These are phyloP conservation scores for Danaus melanippus DNA, from an alignment of 1,140 invertebrate genomes.

Conservation along the genomic window DNA sequence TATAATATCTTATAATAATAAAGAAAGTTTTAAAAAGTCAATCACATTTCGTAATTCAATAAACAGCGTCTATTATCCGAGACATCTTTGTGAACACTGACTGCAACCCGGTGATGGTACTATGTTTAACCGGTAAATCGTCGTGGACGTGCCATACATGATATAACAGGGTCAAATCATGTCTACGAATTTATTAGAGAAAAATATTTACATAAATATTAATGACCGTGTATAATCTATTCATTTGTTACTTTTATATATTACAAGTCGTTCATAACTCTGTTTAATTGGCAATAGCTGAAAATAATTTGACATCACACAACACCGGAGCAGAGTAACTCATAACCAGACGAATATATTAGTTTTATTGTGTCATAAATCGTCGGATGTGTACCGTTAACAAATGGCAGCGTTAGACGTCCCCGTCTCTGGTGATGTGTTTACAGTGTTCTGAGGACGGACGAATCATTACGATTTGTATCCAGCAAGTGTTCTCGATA, in stretches of 20 bases:
- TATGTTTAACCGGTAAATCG: too few species aligned
- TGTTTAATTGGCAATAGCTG: slow-evolving; percentile 2
- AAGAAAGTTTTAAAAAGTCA: too few species aligned
- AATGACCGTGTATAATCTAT: neutral
- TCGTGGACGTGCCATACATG: too few species aligned
- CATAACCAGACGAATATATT: slow-evolving; percentile 24
- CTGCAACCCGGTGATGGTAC: too few species aligned
- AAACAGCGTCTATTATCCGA: too few species aligned
- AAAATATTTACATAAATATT: neutral
- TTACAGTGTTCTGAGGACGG: slow-evolving; percentile 12
- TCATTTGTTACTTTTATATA: slow-evolving; percentile 1
- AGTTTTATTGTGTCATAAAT: slow-evolving; percentile 33
- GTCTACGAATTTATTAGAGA: too few species aligned
- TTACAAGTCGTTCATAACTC: neutral
- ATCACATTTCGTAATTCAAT: too few species aligned
- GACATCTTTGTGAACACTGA: too few species aligned
- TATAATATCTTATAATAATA: too few species aligned
- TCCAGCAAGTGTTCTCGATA: neutral
- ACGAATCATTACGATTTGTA: slow-evolving; percentile 9
- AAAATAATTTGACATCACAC: slow-evolving; percentile 17
- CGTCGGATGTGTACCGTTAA: slow-evolving; percentile 20
- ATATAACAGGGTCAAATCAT: too few species aligned
- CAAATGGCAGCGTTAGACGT: slow-evolving; percentile 30
- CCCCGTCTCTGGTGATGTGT: slow-evolving; percentile 23
- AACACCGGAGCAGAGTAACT: slow-evolving; percentile 13